Conservation (phyloP, 2,888 invertebrate genomes). For the Nysson spinosus region DNA sequence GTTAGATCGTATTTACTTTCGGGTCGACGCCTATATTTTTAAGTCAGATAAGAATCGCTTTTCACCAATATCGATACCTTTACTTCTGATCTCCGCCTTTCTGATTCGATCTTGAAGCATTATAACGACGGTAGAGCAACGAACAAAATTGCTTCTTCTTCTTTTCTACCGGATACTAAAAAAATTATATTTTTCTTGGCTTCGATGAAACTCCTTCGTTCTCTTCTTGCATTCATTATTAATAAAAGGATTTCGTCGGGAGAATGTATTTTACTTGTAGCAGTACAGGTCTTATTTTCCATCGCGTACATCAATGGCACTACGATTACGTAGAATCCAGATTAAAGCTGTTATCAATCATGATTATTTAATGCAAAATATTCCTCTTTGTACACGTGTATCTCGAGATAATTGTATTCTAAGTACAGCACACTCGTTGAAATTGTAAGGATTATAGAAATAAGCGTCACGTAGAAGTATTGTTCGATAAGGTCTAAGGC, state of each 20-base stretch:
- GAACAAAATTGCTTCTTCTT: too few relatives aligned
- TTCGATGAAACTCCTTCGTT: too few relatives aligned
- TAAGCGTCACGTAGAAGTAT: conserved; percentile 23
- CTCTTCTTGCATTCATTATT: too few relatives aligned
- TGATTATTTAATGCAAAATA: conserved; percentile 6
- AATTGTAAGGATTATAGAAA: conserved; percentile 20
- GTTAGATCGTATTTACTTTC: conserved; percentile 57
- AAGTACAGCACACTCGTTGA: conserved; percentile 21
- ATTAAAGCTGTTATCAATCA: too few relatives aligned
- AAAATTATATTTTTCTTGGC: too few relatives aligned
- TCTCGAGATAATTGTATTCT: conserved; percentile 24
- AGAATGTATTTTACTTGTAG: too few relatives aligned
- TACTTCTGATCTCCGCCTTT: not conserved
- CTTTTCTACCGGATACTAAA: too few relatives aligned
- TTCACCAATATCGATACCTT: conserved; percentile 16
- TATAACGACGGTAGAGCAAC: not conserved
- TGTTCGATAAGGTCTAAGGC: conserved; percentile 44
- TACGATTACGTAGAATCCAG: too few relatives aligned
- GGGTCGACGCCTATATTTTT: conserved; percentile 29
- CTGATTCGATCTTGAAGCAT: not conserved
- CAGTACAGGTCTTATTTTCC: too few relatives aligned
- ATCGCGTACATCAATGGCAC: too few relatives aligned
- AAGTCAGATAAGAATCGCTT: conserved; percentile 45
- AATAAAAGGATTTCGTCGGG: too few relatives aligned
- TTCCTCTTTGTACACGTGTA: too few relatives aligned